Evolutionary conservation across 2,797 vertebrate species (phyloP).

Genomic region (Anisognathus igniventris): DNA sequence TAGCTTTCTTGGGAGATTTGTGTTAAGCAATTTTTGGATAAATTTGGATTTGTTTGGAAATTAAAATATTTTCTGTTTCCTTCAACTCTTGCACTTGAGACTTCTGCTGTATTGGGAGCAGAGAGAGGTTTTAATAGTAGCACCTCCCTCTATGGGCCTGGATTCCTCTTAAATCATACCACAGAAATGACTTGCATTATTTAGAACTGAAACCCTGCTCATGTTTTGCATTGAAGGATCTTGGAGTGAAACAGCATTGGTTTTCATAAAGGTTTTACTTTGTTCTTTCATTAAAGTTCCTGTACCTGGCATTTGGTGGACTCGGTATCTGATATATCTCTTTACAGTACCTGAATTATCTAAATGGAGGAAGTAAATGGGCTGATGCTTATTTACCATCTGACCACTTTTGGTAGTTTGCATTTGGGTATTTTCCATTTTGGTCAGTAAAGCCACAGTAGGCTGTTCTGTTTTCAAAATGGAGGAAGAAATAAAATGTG

Average conservation of each 20-base stretch:
- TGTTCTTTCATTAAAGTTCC: neutral
- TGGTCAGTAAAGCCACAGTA: neutral
- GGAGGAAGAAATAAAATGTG: neutral
- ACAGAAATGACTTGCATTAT: neutral
- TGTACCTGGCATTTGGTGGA: neutral
- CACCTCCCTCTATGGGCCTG: neutral
- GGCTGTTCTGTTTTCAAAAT: neutral
- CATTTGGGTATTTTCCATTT: neutral
- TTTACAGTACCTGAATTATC: neutral
- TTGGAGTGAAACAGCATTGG: neutral
- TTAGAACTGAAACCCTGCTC: neutral
- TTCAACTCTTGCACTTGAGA: neutral
- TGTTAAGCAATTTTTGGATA: neutral
- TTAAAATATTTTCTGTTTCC: neutral
- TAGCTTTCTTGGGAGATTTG: neutral
- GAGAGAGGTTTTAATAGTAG: neutral
- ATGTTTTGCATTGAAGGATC: neutral
- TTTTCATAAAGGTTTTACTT: neutral
- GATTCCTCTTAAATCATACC: neutral
- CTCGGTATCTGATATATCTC: neutral
- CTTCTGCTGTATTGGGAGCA: neutral
- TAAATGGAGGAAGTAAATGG: neutral
- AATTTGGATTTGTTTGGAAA: neutral
- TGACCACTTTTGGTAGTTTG: neutral
- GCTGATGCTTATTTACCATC: neutral